These are phyloP conservation scores for Nymphalis io DNA, from an alignment of 1,140 invertebrate genomes.

Conservation along the genomic window DNA sequence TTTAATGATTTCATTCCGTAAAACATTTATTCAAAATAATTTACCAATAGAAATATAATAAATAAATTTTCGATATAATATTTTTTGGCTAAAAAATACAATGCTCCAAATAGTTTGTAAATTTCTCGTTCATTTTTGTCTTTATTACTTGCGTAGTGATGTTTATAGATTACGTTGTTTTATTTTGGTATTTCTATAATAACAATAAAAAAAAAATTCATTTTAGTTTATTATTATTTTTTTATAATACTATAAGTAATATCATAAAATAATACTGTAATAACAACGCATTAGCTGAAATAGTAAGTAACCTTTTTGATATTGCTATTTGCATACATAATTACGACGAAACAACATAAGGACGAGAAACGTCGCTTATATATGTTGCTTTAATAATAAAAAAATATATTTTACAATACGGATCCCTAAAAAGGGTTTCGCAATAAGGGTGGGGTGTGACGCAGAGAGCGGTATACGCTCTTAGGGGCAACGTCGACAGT, in stretches of 20 bases:
- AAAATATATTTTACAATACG: neutral
- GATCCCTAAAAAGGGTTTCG: conserved; percentile 26
- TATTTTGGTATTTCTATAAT: too few relatives aligned
- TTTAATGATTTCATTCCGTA: neutral
- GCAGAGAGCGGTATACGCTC: conserved; percentile 8
- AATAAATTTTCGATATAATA: too few relatives aligned
- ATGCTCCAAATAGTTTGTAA: neutral
- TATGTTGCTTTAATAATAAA: conserved; percentile 7
- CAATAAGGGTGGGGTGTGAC: conserved; percentile 4
- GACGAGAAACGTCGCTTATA: neutral
- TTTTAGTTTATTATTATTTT: too few relatives aligned
- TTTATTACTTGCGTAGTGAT: too few relatives aligned
- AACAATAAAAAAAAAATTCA: too few relatives aligned
- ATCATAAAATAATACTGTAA: too few relatives aligned
- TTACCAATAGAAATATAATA: too few relatives aligned
- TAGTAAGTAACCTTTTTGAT: too few relatives aligned
- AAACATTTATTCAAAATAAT: neutral
- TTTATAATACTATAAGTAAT: too few relatives aligned
- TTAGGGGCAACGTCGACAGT: conserved; percentile 28
- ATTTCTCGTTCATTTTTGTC: neutral
- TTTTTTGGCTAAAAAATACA: too few relatives aligned
- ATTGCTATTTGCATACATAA: neutral
- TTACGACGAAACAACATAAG: conserved; percentile 2
- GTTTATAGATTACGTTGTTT: too few relatives aligned
- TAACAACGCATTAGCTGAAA: too few relatives aligned